Percentiles rank a stretch among this genome's conserved stretches.
phyloP scores from a whole-genome alignment of 2,797 vertebrate genomes.

The Crossoptilon crossoptilon region DNA sequence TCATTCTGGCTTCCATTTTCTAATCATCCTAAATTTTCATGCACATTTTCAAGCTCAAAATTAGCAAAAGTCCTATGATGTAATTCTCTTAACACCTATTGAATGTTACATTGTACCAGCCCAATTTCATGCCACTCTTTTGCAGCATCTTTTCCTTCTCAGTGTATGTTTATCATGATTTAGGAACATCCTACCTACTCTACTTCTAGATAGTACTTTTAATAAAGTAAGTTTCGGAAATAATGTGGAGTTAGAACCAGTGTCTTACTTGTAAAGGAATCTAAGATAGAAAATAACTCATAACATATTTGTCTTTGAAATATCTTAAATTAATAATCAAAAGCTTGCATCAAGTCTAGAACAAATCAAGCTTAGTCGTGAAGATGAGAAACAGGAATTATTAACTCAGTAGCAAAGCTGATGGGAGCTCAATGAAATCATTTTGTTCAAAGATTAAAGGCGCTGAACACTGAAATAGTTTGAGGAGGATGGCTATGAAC shows the following conservation, averaged over 20 bases:
- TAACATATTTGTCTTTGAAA: conserved; percentile 60
- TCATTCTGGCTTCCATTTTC: conserved; percentile 67
- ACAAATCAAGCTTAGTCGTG: conserved; percentile 58
- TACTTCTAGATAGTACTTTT: neutral
- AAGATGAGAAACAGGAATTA: conserved; percentile 64
- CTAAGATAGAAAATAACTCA: conserved; percentile 53
- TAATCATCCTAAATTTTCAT: conserved; percentile 78
- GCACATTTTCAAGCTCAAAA: conserved; percentile 74
- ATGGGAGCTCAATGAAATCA: conserved; percentile 61
- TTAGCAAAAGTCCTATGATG: conserved; percentile 64
- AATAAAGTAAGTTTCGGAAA: conserved; percentile 11
- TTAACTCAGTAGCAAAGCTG: conserved; percentile 55
- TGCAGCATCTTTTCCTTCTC: neutral
- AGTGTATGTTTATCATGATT: neutral
- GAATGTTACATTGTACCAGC: conserved; percentile 34
- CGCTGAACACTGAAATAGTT: conserved; percentile 72
- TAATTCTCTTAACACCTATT: conserved; percentile 59
- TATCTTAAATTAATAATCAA: conserved; percentile 70
- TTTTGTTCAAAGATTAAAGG: conserved; percentile 78
- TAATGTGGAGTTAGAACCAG: conserved; percentile 4
- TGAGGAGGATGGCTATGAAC: conserved; percentile 66
- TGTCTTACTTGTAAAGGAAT: conserved; percentile 53
- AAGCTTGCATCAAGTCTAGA: conserved; percentile 60
- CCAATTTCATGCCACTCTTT: conserved; percentile 48
- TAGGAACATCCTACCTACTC: conserved; percentile 30